Conservation (phyloP, 2,797 vertebrate genomes). For the Naso thynnoides region DNA sequence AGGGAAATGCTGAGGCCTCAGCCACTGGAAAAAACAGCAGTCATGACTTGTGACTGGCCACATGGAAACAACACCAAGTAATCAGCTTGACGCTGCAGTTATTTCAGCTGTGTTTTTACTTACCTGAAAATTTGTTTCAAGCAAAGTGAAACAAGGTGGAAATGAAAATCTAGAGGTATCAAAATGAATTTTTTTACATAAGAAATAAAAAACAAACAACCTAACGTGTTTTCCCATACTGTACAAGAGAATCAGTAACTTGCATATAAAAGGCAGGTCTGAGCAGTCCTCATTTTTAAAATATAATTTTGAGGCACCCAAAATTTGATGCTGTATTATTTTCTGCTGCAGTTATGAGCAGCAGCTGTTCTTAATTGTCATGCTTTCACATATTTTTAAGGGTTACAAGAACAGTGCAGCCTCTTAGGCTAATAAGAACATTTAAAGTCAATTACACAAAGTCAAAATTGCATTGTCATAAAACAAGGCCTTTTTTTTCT, state of each 20-base stretch:
- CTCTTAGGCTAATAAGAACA: no score
- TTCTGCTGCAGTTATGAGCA: not conserved
- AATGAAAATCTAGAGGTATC: not conserved
- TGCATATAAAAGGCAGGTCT: not conserved
- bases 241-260: not conserved
- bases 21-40: slow-evolving; percentile 15
- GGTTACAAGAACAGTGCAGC: not conserved
- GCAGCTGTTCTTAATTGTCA: not conserved
- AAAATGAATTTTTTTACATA: not conserved
- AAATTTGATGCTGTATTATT: slow-evolving; percentile 4
- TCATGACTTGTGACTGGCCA: slow-evolving; percentile 7
- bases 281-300: not conserved
- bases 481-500: no score
- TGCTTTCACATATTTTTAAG: not conserved
- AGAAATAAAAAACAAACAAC: slow-evolving; percentile 14
- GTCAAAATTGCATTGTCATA: no score
- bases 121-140: not conserved
- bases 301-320: not conserved
- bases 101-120: not conserved
- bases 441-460: no score
- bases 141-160: not conserved
- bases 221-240: not conserved
- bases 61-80: slow-evolving; percentile 4
- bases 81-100: slow-evolving; percentile 5
- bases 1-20: slow-evolving; percentile 35